phyloP scores from a whole-genome alignment of 1,140 invertebrate species.

The Lepidurus apus region DNA sequence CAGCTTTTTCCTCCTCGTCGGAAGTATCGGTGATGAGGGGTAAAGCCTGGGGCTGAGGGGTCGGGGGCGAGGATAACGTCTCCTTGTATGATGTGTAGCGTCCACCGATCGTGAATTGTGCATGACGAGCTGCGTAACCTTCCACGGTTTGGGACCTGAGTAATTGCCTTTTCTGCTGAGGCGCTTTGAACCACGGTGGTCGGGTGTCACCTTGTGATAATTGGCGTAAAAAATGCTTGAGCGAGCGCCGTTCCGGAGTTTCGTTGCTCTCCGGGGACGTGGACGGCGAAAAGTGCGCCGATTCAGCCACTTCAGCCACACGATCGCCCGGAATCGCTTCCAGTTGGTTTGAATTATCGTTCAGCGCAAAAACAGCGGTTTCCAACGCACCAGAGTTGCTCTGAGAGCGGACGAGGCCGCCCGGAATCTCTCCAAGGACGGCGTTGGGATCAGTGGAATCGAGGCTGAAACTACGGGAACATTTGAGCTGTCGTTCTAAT shows the following conservation, averaged over 20 bases:
- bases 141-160: conserved; percentile 69
- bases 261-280: conserved; percentile 69
- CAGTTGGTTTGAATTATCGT: neutral
- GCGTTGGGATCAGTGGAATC: conserved; percentile 52
- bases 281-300: conserved; percentile 25
- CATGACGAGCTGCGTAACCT: conserved; percentile 77
- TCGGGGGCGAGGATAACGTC: conserved; percentile 30
- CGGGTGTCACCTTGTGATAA: conserved; percentile 49
- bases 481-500: conserved; percentile 60
- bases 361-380: neutral
- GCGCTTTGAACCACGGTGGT: conserved; percentile 40
- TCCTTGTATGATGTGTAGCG: conserved; percentile 34
- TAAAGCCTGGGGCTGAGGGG: conserved; percentile 46
- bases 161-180: conserved; percentile 42
- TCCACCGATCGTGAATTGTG: conserved; percentile 62
- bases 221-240: conserved; percentile 80
- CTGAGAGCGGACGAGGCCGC: neutral
- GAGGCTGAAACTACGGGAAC: conserved; percentile 64
- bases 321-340: neutral
- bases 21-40: neutral
- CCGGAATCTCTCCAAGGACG: neutral
- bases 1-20: neutral
- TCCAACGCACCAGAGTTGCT: neutral
- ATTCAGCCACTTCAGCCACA: neutral
- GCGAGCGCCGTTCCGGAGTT: conserved; percentile 68